Conservation (phyloP, 2,113 vertebrate genomes). For the Montifringilla adamsi region DNA sequence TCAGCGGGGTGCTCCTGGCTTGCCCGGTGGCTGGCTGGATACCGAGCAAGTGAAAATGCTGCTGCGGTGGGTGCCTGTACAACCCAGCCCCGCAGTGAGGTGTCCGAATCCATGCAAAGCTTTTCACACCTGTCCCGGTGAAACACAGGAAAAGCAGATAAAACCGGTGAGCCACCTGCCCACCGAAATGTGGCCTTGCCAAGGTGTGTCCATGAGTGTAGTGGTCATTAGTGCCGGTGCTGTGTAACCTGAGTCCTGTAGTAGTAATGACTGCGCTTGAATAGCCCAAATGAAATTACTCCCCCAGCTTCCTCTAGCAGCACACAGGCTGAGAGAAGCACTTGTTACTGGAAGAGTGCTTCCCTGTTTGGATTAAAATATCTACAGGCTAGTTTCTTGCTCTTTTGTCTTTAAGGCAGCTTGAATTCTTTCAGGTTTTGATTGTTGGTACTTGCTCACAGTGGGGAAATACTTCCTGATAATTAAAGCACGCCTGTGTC, state of each 20-base stretch:
- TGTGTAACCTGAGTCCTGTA: neutral
- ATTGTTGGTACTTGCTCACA: neutral
- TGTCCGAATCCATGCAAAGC: fast-evolving
- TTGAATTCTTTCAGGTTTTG: neutral
- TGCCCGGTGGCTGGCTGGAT: fast-evolving
- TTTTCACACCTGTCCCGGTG: neutral
- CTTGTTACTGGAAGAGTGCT: neutral
- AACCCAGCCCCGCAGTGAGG: fast-evolving
- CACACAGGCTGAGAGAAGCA: neutral
- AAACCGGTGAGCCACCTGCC: neutral
- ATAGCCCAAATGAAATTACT: neutral
- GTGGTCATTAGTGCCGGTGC: neutral
- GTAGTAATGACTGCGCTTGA: neutral
- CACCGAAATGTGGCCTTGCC: fast-evolving
- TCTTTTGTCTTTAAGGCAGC: neutral
- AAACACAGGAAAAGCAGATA: neutral
- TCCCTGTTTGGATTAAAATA: neutral
- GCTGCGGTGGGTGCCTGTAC: fast-evolving
- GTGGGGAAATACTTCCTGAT: neutral
- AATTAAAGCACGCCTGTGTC: neutral
- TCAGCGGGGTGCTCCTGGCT: fast-evolving
- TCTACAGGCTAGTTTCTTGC: neutral
- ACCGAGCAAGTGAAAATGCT: fast-evolving
- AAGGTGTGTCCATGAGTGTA: fast-evolving
- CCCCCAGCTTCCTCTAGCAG: neutral